Percentiles rank a stretch among this genome's conserved stretches.
These are phyloP conservation scores for Neolamprologus cancellatus DNA, from an alignment of 2,113 vertebrate species.

Conservation along the genomic window DNA sequence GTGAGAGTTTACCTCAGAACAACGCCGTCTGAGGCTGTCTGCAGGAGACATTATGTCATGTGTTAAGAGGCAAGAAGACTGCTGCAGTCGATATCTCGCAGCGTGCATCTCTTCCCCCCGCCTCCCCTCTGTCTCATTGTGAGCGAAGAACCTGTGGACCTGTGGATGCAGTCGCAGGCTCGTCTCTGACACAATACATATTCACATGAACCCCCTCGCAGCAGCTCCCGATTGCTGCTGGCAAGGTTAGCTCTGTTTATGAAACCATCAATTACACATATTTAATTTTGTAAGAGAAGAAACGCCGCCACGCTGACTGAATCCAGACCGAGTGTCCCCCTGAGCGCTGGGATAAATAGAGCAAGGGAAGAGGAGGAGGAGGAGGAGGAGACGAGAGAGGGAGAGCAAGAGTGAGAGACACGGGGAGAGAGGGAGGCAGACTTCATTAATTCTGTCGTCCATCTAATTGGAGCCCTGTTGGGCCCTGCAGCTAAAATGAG, in stretches of 20 bases:
- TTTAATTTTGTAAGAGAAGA: slow-evolving; percentile 65
- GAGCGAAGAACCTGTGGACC: slow-evolving; percentile 1
- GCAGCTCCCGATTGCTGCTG: slow-evolving; percentile 44
- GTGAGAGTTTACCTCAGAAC: slow-evolving; percentile 38
- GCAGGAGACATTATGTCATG: slow-evolving; percentile 55
- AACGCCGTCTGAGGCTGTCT: slow-evolving; percentile 33
- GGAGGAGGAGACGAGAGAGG: neutral
- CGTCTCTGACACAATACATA: slow-evolving; percentile 26
- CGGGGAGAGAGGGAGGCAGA: slow-evolving; percentile 33
- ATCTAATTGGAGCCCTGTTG: slow-evolving; percentile 65
- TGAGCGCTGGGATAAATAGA: slow-evolving; percentile 69
- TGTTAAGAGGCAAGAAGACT: slow-evolving; percentile 30
- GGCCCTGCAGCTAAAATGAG: slow-evolving; percentile 61
- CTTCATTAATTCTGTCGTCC: slow-evolving; percentile 65
- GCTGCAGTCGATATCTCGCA: slow-evolving; percentile 40
- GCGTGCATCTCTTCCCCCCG: neutral
- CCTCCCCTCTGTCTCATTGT: neutral
- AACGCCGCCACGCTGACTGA: slow-evolving; percentile 51
- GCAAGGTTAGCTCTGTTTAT: slow-evolving; percentile 70
- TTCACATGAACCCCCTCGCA: slow-evolving; percentile 43
- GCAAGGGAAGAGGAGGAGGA: slow-evolving; percentile 54
- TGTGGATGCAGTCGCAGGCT: neutral
- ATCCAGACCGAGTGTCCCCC: slow-evolving; percentile 69
- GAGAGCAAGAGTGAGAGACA: neutral
- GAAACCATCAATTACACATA: slow-evolving; percentile 71